A percentile compares a stretch with the other conserved stretches of the same genome.
phyloP scores from a whole-genome alignment of 2,888 invertebrate genomes.

The Tinea semifulvella region DNA sequence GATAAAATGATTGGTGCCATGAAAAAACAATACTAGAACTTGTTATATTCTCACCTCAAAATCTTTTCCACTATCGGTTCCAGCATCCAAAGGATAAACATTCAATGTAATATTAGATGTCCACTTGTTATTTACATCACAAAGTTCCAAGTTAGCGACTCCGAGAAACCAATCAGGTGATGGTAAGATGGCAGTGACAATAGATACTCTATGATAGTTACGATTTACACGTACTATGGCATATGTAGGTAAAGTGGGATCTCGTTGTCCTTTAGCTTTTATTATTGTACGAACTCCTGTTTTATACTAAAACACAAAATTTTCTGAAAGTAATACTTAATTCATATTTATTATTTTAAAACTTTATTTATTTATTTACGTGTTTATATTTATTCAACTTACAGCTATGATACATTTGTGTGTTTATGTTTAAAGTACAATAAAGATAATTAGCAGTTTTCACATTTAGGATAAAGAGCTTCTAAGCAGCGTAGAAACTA shows the following conservation, averaged over 20 bases:
- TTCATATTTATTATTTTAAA: background rate
- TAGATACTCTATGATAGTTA: conserved; percentile 43
- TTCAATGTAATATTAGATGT: conserved; percentile 79
- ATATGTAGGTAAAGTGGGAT: conserved; percentile 35
- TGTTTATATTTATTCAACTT: no score
- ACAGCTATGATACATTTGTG: no score
- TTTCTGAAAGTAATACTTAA: background rate
- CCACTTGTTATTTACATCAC: conserved; percentile 77
- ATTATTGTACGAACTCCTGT: conserved; percentile 43
- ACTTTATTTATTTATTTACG: no score
- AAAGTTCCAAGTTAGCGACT: conserved; percentile 87
- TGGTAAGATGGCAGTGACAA: conserved; percentile 47
- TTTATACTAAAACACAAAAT: conserved; percentile 3
- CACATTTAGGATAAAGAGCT: no score
- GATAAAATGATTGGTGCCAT: no score
- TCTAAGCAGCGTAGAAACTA: no score
- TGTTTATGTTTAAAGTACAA: no score
- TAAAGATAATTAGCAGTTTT: no score
- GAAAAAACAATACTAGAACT: no score
- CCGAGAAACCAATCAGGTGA: conserved; percentile 98
- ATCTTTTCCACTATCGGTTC: conserved; percentile 90
- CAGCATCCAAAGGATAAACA: conserved; percentile 94
- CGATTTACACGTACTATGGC: conserved; percentile 43
- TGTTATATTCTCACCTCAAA: conserved; percentile 89
- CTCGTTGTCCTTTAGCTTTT: conserved; percentile 41